Evolutionary conservation across 2,113 vertebrate genomes (phyloP).

Genomic region (Proteles cristata): DNA sequence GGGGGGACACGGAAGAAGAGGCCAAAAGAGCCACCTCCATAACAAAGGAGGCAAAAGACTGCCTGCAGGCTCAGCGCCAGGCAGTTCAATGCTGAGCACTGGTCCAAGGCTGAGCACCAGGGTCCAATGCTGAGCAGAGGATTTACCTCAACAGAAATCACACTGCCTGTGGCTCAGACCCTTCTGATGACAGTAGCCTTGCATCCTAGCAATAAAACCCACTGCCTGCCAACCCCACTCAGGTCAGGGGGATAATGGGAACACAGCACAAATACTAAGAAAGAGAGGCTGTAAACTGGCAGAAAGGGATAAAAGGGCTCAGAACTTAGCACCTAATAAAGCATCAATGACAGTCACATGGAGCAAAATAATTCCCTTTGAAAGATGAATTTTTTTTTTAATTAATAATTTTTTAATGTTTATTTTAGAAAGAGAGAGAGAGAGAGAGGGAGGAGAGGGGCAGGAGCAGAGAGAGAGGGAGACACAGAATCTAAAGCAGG

Average conservation of each 20-base stretch:
- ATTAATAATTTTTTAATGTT: no score
- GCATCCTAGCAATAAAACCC: constrained; percentile 48
- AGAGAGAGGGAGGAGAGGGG: no score
- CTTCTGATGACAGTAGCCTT: background rate
- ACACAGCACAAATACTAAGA: background rate
- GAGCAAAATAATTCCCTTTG: constrained; percentile 23
- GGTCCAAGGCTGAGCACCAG: background rate
- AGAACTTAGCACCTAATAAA: background rate
- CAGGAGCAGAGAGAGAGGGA: no score
- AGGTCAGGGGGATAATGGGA: background rate
- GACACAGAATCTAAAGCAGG: no score
- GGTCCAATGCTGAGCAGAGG: background rate
- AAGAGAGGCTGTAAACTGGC: background rate
- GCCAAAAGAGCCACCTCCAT: background rate
- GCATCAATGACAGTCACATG: background rate
- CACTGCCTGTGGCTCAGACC: background rate
- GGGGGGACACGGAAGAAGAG: background rate
- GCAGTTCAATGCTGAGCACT: background rate
- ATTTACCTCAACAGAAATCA: background rate
- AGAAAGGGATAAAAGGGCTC: background rate
- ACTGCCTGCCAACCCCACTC: background rate
- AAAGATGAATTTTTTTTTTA: background rate
- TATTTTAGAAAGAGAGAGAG: no score
- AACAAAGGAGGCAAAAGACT: background rate
- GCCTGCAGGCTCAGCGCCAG: background rate